Percentiles rank a stretch among this genome's conserved stretches.
phyloP scores from a whole-genome alignment of 2,797 vertebrate species.

The Danio choprae region DNA sequence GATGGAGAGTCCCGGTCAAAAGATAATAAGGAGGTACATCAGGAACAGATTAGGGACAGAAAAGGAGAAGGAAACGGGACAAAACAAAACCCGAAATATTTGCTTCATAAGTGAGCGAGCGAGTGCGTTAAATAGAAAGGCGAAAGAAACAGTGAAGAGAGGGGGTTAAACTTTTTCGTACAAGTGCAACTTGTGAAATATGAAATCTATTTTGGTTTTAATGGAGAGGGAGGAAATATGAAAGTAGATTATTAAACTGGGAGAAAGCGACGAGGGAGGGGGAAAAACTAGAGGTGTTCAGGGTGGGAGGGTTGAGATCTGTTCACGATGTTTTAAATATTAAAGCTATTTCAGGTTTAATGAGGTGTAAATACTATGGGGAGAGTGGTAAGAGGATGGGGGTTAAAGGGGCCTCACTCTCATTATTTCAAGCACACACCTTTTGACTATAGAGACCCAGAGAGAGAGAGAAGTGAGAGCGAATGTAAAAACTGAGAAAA shows the following conservation, averaged over 20 bases:
- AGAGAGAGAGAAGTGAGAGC: slow-evolving; percentile 60
- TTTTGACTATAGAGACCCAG: slow-evolving; percentile 78
- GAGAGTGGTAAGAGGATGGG: slow-evolving; percentile 80
- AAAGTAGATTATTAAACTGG: slow-evolving; percentile 80
- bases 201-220: slow-evolving; percentile 81
- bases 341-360: slow-evolving; percentile 87
- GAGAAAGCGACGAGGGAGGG: slow-evolving; percentile 61
- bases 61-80: background rate
- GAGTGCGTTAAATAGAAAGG: slow-evolving; percentile 5
- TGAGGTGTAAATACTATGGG: slow-evolving; percentile 85
- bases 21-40: slow-evolving; percentile 12
- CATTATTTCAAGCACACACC: slow-evolving; percentile 84
- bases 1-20: slow-evolving; percentile 64
- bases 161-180: slow-evolving; percentile 71
- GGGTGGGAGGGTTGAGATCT: slow-evolving; percentile 70
- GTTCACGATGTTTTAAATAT: slow-evolving; percentile 85
- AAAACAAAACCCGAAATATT: slow-evolving; percentile 46
- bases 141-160: slow-evolving; percentile 56
- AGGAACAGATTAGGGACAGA: background rate
- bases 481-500: slow-evolving; percentile 24
- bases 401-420: slow-evolving; percentile 79
- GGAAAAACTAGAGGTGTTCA: slow-evolving; percentile 68
- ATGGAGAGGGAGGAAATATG: slow-evolving; percentile 79
- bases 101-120: background rate
- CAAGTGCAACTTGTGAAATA: slow-evolving; percentile 76